These are phyloP conservation scores for Mormyrops attenuatus DNA, from an alignment of 2,797 vertebrate species.

Conservation along the genomic window DNA sequence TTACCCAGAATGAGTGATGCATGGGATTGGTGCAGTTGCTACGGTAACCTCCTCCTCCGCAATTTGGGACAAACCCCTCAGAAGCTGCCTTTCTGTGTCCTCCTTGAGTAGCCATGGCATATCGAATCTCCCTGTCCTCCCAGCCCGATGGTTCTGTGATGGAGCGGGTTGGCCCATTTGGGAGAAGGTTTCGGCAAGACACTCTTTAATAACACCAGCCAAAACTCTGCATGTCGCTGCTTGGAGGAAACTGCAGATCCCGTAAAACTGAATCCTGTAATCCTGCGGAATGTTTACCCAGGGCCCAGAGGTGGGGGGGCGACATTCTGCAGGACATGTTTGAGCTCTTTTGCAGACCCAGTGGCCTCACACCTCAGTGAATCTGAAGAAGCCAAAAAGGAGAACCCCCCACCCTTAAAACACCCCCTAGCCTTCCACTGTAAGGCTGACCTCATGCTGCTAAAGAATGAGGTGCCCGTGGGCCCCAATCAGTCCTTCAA, in stretches of 20 bases:
- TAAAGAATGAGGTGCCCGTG: background rate
- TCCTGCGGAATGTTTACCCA: conserved; percentile 34
- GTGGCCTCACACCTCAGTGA: background rate
- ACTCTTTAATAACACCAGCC: conserved; percentile 39
- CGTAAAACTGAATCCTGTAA: conserved; percentile 42
- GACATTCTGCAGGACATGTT: conserved; percentile 19
- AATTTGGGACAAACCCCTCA: background rate
- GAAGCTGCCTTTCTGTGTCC: background rate
- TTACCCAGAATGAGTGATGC: background rate
- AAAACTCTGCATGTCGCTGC: conserved; percentile 36
- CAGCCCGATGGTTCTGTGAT: background rate
- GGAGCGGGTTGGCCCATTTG: background rate
- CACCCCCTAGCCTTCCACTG: background rate
- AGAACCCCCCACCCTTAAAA: background rate
- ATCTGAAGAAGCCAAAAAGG: conserved; percentile 21
- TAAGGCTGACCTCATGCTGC: background rate
- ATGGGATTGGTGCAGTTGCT: background rate
- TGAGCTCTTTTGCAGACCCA: conserved; percentile 37
- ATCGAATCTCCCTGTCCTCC: background rate
- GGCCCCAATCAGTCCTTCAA: background rate
- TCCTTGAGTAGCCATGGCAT: background rate
- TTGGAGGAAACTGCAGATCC: conserved; percentile 37
- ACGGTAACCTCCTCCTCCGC: background rate
- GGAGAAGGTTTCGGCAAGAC: conserved; percentile 34
- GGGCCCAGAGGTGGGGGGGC: conserved; percentile 8